phyloP scores from a whole-genome alignment of 2,797 vertebrate genomes.

The Micromesistius poutassou region DNA sequence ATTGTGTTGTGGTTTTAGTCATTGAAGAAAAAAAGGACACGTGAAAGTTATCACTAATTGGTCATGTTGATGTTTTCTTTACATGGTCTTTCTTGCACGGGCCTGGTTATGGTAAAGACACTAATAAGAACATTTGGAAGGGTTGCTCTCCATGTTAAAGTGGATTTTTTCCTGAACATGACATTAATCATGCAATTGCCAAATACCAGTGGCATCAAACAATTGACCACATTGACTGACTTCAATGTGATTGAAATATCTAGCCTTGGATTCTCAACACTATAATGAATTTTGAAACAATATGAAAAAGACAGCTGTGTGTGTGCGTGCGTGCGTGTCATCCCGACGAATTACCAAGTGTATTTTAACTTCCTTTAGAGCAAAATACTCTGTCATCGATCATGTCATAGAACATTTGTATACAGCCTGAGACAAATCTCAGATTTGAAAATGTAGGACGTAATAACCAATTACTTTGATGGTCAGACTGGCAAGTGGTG shows the following conservation, averaged over 20 bases:
- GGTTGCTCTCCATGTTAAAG: background rate
- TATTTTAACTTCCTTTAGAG: background rate
- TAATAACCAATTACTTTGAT: background rate
- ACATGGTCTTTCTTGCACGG: background rate
- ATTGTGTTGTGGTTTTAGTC: background rate
- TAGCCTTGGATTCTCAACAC: background rate
- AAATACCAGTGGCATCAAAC: background rate
- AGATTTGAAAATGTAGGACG: background rate
- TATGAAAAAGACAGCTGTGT: no score
- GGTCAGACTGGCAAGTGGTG: background rate
- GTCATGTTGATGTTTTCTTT: background rate
- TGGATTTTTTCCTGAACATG: background rate
- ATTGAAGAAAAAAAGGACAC: background rate
- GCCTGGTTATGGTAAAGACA: background rate
- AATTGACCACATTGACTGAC: background rate
- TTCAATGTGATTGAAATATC: background rate
- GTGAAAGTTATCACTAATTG: constrained; percentile 1
- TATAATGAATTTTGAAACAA: background rate
- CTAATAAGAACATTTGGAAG: background rate
- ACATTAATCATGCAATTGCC: background rate
- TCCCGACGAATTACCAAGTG: background rate
- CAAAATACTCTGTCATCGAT: background rate
- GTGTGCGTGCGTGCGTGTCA: background rate
- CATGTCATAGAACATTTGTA: background rate
- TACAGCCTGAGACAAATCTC: background rate